Evolutionary conservation across 2,113 vertebrate species (phyloP).

Genomic region (Salvelinus alpinus): DNA sequence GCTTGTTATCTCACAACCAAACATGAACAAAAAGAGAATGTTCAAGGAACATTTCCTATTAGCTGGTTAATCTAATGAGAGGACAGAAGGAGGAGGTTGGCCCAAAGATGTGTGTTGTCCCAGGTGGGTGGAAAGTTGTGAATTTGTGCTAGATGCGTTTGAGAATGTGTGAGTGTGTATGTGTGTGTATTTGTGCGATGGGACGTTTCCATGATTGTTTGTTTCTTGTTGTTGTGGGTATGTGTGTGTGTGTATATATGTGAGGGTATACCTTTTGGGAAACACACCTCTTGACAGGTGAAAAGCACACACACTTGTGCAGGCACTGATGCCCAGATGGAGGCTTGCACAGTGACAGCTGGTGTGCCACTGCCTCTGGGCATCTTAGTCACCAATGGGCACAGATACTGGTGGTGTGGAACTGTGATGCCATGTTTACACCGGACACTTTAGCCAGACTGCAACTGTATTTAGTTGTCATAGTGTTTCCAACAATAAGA

Average conservation of each 20-base stretch:
- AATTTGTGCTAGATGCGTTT: background rate
- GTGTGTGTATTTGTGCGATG: background rate
- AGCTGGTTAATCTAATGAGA: too few relatives aligned
- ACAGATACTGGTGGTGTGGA: constrained; percentile 13
- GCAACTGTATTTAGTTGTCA: constrained; percentile 38
- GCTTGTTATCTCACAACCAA: too few relatives aligned
- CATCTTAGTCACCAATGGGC: constrained; percentile 43
- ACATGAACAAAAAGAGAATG: too few relatives aligned
- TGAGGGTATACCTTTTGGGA: constrained; percentile 47
- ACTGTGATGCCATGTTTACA: constrained; percentile 35
- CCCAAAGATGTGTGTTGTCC: too few relatives aligned
- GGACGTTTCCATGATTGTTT: background rate
- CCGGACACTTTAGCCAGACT: constrained; percentile 25
- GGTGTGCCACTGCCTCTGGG: constrained; percentile 61
- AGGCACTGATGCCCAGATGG: constrained; percentile 68
- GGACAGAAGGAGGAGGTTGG: too few relatives aligned
- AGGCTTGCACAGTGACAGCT: constrained; percentile 57
- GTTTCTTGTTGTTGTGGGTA: constrained; percentile 10
- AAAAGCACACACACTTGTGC: constrained; percentile 66
- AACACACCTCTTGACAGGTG: constrained; percentile 64
- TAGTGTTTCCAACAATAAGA: background rate
- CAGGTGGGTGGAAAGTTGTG: background rate
- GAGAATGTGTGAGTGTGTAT: background rate
- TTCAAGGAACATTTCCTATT: too few relatives aligned
- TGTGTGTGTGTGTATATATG: constrained; percentile 56